A percentile compares a stretch with the other conserved stretches of the same genome.
phyloP scores from a whole-genome alignment of 2,113 vertebrate genomes.

The Calyptommatus sinebrachiatus region DNA sequence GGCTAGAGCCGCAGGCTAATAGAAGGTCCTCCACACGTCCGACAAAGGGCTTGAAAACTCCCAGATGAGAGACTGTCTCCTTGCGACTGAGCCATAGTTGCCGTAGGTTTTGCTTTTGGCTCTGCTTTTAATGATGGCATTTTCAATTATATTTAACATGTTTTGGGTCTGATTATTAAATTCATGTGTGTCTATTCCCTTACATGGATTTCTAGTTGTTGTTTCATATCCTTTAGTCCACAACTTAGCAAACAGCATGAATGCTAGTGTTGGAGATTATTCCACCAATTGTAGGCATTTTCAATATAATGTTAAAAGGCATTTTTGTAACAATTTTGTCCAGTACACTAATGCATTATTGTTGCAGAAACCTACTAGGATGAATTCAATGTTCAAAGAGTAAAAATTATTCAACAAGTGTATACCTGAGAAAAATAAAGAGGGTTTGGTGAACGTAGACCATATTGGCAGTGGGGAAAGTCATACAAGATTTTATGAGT shows the following conservation, averaged over 20 bases:
- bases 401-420: too few species aligned
- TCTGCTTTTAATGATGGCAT: background rate
- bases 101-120: background rate
- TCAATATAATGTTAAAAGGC: background rate
- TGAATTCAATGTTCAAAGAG: too few species aligned
- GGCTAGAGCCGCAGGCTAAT: too few species aligned
- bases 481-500: background rate
- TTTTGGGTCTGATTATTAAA: background rate
- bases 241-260: background rate
- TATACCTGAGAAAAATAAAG: too few species aligned
- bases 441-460: too few species aligned
- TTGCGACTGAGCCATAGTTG: background rate
- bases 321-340: background rate
- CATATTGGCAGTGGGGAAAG: background rate
- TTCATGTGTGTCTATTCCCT: background rate
- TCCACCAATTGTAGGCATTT: background rate
- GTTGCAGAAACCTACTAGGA: too few species aligned
- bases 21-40: too few species aligned
- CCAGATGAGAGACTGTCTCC: too few species aligned
- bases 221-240: background rate
- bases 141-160: background rate
- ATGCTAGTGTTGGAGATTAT: background rate
- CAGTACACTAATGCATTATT: too few species aligned
- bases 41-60: too few species aligned
- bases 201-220: background rate